Base-by-base conservation (phyloP, 2,797 vertebrate species). In the Sebastes trivittatus region DNA sequence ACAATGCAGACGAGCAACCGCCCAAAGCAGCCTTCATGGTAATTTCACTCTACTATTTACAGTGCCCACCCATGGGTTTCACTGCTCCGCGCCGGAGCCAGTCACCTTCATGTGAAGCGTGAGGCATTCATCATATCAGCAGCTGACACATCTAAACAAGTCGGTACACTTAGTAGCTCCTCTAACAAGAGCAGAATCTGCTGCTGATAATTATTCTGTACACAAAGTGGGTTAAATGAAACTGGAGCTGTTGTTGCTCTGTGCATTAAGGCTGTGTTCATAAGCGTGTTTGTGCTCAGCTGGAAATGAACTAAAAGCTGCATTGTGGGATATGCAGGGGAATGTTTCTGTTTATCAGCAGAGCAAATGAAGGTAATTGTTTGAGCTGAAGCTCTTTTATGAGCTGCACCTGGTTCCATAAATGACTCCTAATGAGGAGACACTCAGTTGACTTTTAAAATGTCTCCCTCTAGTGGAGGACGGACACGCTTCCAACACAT, bases 381-480 rank as follows among this genome's bases (percentile, higher is more conserved):
- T 63, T 1, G 67, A 89, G 86, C 75, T 76, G 78, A 84, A 55
- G 63, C 71, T 10, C 66, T 65, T 87, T 90, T 84, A 87, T 81
- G 81, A 85, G 75, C 81, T 82, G 83, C 90, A 90, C 83, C 56
- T 91, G 86, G 77, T 84, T 84, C 77, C 75, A 88, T 86, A 91
- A 91, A 89, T 70, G 79, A 85, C n/a, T 66, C 72, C n/a, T 80
- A 80, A 89, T 87, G 75, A 73, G 82, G 64, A 78, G 77, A 60
- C 67, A 58, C 32, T 54, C 49, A 27, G 66, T 81, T 93, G 88
- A 82, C 90, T 92, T 93, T 95, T 92, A 88, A 90, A 90, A 93
- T 91, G 94, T 60, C 93, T 82, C 94, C 93, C 94, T 93, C 95
- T 95, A 87, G 93, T 94, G 95, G 94, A 83, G 38, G 56, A 72